Conservation (phyloP, 2,888 invertebrate genomes). For the Sinopyrophorus schimmeli region DNA sequence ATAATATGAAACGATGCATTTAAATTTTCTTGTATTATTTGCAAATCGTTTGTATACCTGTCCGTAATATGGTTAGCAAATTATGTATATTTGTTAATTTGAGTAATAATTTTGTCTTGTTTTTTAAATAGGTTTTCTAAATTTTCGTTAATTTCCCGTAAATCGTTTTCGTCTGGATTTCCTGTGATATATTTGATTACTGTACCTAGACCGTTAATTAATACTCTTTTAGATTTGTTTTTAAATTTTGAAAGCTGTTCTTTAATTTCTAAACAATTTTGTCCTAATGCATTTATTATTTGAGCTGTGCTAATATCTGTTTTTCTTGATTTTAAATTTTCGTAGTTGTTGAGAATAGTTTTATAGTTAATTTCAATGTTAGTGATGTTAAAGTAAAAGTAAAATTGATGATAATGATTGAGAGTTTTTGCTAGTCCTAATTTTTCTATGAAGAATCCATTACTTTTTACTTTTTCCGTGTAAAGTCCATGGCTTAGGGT, state of each 20-base stretch:
- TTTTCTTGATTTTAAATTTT: conserved; percentile 21
- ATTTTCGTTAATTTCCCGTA: conserved; percentile 20
- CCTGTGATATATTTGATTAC: conserved; percentile 25
- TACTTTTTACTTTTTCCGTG: conserved; percentile 23
- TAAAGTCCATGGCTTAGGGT: conserved; percentile 30
- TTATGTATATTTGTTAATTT: conserved; percentile 22
- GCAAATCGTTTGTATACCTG: conserved; percentile 16
- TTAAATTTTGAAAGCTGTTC: conserved; percentile 32
- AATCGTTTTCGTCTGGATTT: conserved; percentile 26
- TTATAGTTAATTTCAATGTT: conserved; percentile 28
- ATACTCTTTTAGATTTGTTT: conserved; percentile 12
- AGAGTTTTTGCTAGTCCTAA: conserved; percentile 26
- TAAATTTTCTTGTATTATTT: conserved; percentile 11
- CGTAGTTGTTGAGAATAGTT: conserved; percentile 23
- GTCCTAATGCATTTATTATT: conserved; percentile 14
- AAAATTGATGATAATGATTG: conserved; percentile 35
- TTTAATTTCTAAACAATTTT: conserved; percentile 32
- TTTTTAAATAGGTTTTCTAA: conserved; percentile 17
- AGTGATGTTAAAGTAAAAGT: conserved; percentile 36
- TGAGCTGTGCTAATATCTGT: background rate
- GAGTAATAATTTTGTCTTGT: conserved; percentile 20
- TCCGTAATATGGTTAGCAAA: conserved; percentile 28
- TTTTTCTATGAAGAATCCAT: conserved; percentile 31
- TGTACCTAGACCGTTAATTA: conserved; percentile 24
- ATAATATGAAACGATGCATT: conserved; percentile 8